Percentiles rank a stretch among this genome's conserved stretches.
Conservation (phyloP, 2,797 vertebrate species). For the Centropyge bicolor region DNA sequence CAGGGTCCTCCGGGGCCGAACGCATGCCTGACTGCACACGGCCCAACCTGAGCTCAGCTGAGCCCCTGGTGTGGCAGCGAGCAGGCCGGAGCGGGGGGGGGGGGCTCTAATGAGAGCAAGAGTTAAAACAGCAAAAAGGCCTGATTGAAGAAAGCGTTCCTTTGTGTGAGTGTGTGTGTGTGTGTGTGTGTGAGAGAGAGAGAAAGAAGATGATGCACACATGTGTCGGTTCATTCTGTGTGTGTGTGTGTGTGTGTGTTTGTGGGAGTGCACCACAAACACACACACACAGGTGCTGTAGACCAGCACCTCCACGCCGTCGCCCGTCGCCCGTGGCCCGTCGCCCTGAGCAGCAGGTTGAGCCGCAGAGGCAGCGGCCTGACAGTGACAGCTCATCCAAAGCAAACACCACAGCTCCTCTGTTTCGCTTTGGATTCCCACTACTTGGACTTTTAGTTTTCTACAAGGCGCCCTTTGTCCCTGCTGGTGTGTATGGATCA, state of each 20-base stretch:
- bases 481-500: conserved; percentile 49
- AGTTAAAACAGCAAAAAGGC: conserved; percentile 70
- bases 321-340: too few species aligned
- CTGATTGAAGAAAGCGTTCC: conserved; percentile 66
- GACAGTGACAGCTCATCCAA: conserved; percentile 77
- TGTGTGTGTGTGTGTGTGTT: conserved; percentile 33
- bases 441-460: conserved; percentile 62
- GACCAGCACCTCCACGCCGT: conserved; percentile 12
- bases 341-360: conserved; percentile 42
- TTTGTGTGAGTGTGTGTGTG: conserved; percentile 59
- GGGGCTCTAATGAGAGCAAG: conserved; percentile 62
- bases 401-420: conserved; percentile 65
- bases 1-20: conserved; percentile 57
- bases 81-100: conserved; percentile 36
- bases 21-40: conserved; percentile 51
- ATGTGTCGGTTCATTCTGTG: conserved; percentile 20
- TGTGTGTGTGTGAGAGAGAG: not conserved
- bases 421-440: conserved; percentile 63
- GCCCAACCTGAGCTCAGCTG: conserved; percentile 52
- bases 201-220: not conserved
- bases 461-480: conserved; percentile 73
- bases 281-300: too few species aligned
- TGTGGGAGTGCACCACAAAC: conserved; percentile 34
- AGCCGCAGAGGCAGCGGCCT: conserved; percentile 26
- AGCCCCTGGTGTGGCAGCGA: conserved; percentile 53